A percentile compares a stretch with the other conserved stretches of the same genome.
Conservation (phyloP, 1,140 invertebrate genomes). For the Drosophila parvula region DNA sequence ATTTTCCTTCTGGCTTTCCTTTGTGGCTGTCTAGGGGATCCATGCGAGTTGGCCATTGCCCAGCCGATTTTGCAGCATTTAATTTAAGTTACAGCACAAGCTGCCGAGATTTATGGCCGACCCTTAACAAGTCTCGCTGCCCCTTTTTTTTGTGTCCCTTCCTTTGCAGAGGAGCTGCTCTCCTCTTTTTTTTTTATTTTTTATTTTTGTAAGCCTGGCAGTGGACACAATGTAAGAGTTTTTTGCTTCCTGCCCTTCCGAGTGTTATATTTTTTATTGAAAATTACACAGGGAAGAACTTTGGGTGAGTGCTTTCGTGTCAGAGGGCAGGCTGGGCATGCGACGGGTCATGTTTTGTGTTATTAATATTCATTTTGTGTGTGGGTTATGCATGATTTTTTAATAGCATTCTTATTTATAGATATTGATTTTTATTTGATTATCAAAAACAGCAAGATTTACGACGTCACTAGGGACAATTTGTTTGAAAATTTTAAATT, state of each 20-base stretch:
- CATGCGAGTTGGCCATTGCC: conserved; percentile 45
- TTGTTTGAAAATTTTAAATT: neutral
- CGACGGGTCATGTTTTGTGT: conserved; percentile 8
- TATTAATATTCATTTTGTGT: conserved; percentile 28
- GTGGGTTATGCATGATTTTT: conserved; percentile 9
- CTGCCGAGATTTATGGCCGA: conserved; percentile 79
- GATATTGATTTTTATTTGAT: conserved; percentile 6
- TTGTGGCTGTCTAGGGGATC: conserved; percentile 29
- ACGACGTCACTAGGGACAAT: neutral
- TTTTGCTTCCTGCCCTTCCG: conserved; percentile 21
- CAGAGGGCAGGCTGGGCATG: conserved; percentile 1
- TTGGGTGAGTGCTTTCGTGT: conserved; percentile 14
- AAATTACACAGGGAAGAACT: conserved; percentile 42
- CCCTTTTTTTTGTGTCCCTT: conserved; percentile 37
- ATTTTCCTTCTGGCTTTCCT: conserved; percentile 29
- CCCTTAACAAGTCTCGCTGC: conserved; percentile 75
- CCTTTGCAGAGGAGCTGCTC: conserved; percentile 4
- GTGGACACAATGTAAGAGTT: conserved; percentile 45
- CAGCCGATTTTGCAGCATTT: conserved; percentile 80
- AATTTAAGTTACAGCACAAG: conserved; percentile 81
- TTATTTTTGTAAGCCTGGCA: conserved; percentile 10
- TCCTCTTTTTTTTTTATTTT: conserved; percentile 31
- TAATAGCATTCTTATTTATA: conserved; percentile 13
- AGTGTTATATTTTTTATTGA: conserved; percentile 50
- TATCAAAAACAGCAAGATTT: neutral